These are phyloP conservation scores for Melozone crissalis DNA, from an alignment of 2,113 vertebrate species.

Conservation along the genomic window DNA sequence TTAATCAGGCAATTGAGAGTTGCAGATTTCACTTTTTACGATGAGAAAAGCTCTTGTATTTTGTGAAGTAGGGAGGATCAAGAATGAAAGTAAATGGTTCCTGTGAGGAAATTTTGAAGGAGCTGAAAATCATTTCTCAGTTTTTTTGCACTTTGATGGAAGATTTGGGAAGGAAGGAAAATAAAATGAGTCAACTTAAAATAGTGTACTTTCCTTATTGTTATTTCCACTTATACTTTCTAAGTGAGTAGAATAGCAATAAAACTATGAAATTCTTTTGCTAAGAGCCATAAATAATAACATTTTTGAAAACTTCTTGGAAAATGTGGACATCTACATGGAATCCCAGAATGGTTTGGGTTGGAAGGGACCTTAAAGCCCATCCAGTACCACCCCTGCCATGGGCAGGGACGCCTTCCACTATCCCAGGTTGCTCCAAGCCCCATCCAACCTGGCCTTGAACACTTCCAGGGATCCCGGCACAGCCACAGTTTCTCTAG, in stretches of 20 bases:
- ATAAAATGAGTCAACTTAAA: neutral
- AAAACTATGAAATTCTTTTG: neutral
- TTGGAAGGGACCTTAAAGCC: fast-evolving
- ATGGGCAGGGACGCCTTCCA: neutral
- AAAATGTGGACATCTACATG: neutral
- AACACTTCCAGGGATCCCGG: neutral
- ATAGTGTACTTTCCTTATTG: neutral
- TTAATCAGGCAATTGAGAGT: neutral
- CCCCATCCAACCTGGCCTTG: fast-evolving
- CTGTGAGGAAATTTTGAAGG: neutral
- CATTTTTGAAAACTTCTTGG: neutral
- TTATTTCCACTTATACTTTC: neutral
- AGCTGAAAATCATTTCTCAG: neutral
- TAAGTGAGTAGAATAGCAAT: neutral
- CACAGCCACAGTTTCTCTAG: neutral
- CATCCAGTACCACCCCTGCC: neutral
- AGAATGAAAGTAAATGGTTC: neutral
- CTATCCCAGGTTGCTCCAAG: fast-evolving
- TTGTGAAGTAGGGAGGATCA: neutral
- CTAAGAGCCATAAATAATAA: neutral
- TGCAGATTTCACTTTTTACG: neutral
- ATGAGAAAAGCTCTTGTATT: neutral
- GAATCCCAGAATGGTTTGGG: neutral
- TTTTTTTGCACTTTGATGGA: neutral
- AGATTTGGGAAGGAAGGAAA: neutral